Base-by-base conservation (phyloP, 1,140 invertebrate genomes). In the Copidosoma floridanum region DNA sequence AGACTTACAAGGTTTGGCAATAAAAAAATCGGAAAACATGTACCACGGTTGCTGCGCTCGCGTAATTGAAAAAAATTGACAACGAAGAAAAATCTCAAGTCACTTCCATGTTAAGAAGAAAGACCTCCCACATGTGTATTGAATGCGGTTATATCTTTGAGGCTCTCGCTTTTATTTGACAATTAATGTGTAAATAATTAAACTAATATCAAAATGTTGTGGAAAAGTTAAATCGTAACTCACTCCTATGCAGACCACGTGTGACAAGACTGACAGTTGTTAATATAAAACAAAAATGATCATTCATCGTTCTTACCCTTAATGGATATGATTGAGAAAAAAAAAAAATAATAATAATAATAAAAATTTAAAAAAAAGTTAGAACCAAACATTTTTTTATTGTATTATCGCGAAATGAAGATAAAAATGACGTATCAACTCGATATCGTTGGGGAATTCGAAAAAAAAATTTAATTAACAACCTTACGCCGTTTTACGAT, bases 201-300 rank as follows among this genome's bases (percentile, higher is more conserved):
- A n/a, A n/a, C 14, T n/a, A 61, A 61, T 61, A 55, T 61, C 58
- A 61, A 61, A 61, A 61, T 41, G 44, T 61, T 55, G 51, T 40
- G 3, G 35, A 47, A 55, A 44, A n/a, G n/a, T n/a, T n/a, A 35
- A 23, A 35, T 11, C 40, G 52, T 61, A 55, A 48, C 58, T 35
- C 35, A 47, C 43, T 55, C 58, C 52, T 50, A 61, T n/a, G 27
- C 52, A 61, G 52, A 61, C 52, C 58, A 61, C 52, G 58, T 61
- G 64, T 64, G 59, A 69, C 62, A 73, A 71, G 70, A 73, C 71
- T 73, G 70, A 73, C 66, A 55, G 50, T 55, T 55, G 58, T 61
- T 61, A 61, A 51, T 61, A 61, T 60, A 60, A 60, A 58, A n/a
- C n/a, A n/a, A 58, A 43, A 27, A 60, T 60, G 38, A 54, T 60